Evolutionary conservation across 2,113 vertebrate species (phyloP), one percentile per base, ranked within the genome.

Genomic region (Herpailurus yagouaroundi): DNA sequence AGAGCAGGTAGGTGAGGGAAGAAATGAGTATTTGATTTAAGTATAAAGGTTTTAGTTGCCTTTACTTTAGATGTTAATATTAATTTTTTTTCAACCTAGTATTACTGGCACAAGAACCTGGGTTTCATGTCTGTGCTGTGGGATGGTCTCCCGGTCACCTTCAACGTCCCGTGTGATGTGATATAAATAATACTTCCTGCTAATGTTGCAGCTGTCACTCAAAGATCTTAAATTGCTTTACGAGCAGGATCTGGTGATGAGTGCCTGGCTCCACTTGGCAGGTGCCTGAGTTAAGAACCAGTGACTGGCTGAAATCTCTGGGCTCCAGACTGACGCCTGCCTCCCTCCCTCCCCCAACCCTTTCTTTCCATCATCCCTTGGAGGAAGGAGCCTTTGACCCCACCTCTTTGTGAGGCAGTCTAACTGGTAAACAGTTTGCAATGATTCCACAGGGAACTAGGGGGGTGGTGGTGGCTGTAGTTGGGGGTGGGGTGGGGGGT

Each of bases 171-270:
- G 5, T 48, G 97, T 93, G 93, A 82, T 95, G 52, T 93, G 97
- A 15, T 94, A 96, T 98, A 97, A 98, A 98, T 98, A 98, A 89
- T 87, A 97, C 97, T 98, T 98, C 97, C 98, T 98, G 97, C 94
- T 85, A 82, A 83, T 38, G 95, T 55, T 96, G 97, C 98, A 98
- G 97, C 98, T 98, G 98, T 97, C 97, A 93, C 85, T 97, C 95
- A 89, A 81, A 88, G 92, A 73, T 96, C 97, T 96, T 97, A 97
- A 94, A 52, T 92, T 91, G 93, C 95, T 93, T 95, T 96, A 45
- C 7, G 88, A 94, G 94, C 95, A 94, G 94, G 92, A 98, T 96
- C 97, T 98, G 97, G 87, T 91, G 88, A 76, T 50, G 71, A 95
- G 94, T 71, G 95, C 91, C 52, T 79, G 77, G 89, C 96, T 95